Base-by-base conservation (phyloP, 2,797 vertebrate species). In the Syngnathus acus region DNA sequence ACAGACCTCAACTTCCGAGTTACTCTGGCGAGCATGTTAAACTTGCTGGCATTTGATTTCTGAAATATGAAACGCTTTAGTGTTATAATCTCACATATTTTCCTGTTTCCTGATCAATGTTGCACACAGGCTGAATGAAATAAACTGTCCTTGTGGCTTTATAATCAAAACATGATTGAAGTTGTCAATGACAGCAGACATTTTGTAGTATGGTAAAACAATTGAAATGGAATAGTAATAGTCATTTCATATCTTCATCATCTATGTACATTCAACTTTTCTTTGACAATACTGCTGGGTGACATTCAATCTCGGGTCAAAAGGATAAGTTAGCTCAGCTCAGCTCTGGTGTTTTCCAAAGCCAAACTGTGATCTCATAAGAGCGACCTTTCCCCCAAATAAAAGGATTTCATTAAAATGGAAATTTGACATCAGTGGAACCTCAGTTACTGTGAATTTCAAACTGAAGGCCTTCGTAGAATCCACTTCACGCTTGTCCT, bases 301-400 rank as follows among this genome's bases (percentile, higher is more conserved):
- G 42, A 61, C 39, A 61, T 61, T 61, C 59, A 61, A 21, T 42
- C 58, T 21, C 17, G 9, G 58, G 58, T 40, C 58, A 37, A 19
- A 59, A 59, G 54, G 50, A 54, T 23, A 54, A 11, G 53, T 54
- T 13, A 54, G 53, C 53, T 11, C 53, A 23, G 53, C 53, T 54
- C 53, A 54, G 37, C 17, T 17, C 7, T 59, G 16, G 1, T 59
- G 57, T 16, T 59, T 59, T 59, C 57, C 14, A 40, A 60, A 60
- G 26, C 54, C 23, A 57, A 37, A 9, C 39, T 39, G 37, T 60
- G 58, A 60, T 60, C 32, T 59, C 57, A 59, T 59, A 37, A 72
- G 42, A 66, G 67, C 40, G 58, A 60, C 58, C 58, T 60, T 60
- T 42, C 13, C 58, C 38, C 58, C 58, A 42, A 40, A 60, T 60